These are phyloP conservation scores for Exaiptasia diaphana DNA, from an alignment of 64 coral and sea anemone species.

Conservation along the genomic window DNA sequence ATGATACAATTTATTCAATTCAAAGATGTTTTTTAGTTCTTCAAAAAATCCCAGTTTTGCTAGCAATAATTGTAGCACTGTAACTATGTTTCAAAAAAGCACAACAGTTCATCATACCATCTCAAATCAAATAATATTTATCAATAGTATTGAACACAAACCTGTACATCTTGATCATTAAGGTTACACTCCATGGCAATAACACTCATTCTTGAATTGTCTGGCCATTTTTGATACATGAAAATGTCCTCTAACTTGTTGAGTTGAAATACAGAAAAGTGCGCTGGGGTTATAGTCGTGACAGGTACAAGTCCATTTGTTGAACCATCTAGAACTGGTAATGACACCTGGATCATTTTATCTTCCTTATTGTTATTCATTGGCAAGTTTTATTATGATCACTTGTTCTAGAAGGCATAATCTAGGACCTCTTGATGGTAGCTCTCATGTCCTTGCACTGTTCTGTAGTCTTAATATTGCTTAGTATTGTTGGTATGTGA, in stretches of 20 bases:
- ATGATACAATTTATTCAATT: too few species aligned
- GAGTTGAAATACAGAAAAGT: constrained; percentile 68
- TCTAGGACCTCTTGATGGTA: too few species aligned
- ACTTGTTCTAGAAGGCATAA: too few species aligned
- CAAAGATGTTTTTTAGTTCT: too few species aligned
- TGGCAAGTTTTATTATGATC: too few species aligned
- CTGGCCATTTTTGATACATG: constrained; percentile 69
- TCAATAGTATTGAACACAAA: constrained; percentile 12
- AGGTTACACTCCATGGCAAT: constrained; percentile 76
- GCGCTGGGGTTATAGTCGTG: constrained; percentile 26
- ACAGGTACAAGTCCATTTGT: constrained; percentile 3
- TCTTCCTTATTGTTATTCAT: constrained; percentile 38
- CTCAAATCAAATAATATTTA: too few species aligned
- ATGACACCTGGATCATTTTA: constrained; percentile 33
- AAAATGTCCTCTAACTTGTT: constrained; percentile 71
- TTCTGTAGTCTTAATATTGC: not conserved
- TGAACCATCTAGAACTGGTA: constrained; percentile 11
- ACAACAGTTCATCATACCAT: too few species aligned
- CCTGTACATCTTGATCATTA: constrained; percentile 52
- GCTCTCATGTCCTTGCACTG: too few species aligned
- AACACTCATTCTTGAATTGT: constrained; percentile 44
- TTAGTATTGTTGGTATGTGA: constrained; percentile 10
- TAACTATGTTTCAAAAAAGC: too few species aligned
- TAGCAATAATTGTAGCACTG: too few species aligned
- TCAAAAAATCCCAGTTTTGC: too few species aligned